Conservation (phyloP, 2,113 vertebrate species). For the Corvus moneduloides region DNA sequence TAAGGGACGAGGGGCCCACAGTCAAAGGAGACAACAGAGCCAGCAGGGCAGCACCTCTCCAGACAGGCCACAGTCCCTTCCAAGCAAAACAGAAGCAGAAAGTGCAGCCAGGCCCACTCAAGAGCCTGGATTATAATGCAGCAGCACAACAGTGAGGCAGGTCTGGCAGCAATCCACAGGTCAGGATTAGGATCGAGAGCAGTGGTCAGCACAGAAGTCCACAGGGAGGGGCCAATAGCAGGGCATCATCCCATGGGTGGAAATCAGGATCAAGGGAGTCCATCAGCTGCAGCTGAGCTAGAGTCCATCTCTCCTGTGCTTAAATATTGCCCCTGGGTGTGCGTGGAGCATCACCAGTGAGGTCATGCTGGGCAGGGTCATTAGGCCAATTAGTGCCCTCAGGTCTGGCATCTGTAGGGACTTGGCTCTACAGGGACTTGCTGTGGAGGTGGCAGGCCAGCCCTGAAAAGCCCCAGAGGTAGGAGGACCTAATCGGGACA, state of each 20-base stretch:
- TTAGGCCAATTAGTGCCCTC: background rate
- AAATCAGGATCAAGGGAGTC: background rate
- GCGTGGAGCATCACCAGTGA: background rate
- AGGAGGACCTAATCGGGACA: background rate
- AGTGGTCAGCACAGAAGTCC: fast-evolving
- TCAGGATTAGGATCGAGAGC: background rate
- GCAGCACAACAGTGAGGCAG: fast-evolving
- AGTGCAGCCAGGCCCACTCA: background rate
- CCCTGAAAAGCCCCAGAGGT: background rate
- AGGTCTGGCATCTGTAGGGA: background rate
- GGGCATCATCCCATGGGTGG: fast-evolving
- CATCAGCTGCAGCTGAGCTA: fast-evolving
- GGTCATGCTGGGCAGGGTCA: background rate
- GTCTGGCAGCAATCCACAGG: background rate
- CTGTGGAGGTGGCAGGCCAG: background rate
- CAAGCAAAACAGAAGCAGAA: background rate
- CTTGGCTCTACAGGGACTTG: background rate
- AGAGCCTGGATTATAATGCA: background rate
- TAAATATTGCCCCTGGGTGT: background rate
- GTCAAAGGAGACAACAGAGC: background rate
- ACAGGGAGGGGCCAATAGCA: fast-evolving
- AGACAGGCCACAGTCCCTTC: background rate
- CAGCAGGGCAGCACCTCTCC: background rate
- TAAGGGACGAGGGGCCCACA: background rate
- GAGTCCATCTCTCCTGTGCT: background rate